Conservation (phyloP, 1,140 invertebrate species). For the Heliothis virescens region DNA sequence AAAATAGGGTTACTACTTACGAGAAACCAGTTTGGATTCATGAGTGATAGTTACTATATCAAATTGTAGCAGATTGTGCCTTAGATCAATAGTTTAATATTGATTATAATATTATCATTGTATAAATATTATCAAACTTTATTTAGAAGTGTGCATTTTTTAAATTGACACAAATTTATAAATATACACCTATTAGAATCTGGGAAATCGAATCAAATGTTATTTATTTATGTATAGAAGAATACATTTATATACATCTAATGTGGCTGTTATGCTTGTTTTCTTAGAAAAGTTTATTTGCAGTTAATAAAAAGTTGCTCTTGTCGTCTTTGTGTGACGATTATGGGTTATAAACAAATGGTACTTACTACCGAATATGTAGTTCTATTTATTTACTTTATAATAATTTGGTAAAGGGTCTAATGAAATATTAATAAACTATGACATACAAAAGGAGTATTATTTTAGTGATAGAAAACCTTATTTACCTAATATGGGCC, state of each 20-base stretch:
- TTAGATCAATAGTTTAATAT: conserved; percentile 79
- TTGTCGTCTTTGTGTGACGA: conserved; percentile 69
- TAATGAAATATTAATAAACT: conserved; percentile 85
- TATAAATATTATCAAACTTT: conserved; percentile 55
- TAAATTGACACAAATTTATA: conserved; percentile 74
- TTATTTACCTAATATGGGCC: too few relatives aligned
- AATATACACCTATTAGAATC: conserved; percentile 59
- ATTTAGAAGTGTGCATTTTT: conserved; percentile 76
- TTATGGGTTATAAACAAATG: conserved; percentile 75
- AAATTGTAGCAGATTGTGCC: conserved; percentile 82
- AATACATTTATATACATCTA: conserved; percentile 70
- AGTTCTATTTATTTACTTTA: conserved; percentile 84
- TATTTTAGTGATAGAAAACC: conserved; percentile 31
- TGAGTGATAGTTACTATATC: conserved; percentile 81
- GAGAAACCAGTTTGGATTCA: conserved; percentile 68
- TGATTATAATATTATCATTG: conserved; percentile 47
- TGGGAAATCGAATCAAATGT: conserved; percentile 61
- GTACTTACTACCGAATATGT: conserved; percentile 83
- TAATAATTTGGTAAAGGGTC: conserved; percentile 85
- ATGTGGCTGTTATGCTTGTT: conserved; percentile 83
- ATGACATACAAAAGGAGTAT: conserved; percentile 67
- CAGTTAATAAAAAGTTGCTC: conserved; percentile 73
- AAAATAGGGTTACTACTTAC: conserved; percentile 65
- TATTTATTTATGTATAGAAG: conserved; percentile 73
- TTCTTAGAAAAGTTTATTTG: conserved; percentile 81